A percentile compares a stretch with the other conserved stretches of the same genome.
Conservation (phyloP, 1,140 invertebrate species). For the Calliphora vicina region DNA sequence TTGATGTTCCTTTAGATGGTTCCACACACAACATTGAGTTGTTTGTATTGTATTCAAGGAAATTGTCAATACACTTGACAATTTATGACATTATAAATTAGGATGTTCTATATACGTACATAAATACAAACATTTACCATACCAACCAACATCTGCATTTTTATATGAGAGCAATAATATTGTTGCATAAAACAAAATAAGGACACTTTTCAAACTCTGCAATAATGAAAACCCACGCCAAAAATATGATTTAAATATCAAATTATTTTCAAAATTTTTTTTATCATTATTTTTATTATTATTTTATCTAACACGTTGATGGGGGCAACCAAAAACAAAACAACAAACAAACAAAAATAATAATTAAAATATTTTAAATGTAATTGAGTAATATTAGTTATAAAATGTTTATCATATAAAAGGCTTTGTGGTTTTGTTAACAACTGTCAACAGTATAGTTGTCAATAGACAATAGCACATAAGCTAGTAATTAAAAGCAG, state of each 20-base stretch:
- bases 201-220: too few relatives aligned
- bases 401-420: not conserved
- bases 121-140: not conserved
- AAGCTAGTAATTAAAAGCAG: not conserved
- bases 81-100: conserved; percentile 17
- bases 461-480: not conserved
- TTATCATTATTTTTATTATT: too few relatives aligned
- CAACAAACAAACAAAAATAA: too few relatives aligned
- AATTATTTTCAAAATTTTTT: too few relatives aligned
- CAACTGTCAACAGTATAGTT: not conserved
- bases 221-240: too few relatives aligned
- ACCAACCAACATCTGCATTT: not conserved
- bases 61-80: conserved; percentile 13
- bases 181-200: not conserved
- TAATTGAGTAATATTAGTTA: not conserved
- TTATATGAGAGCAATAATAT: not conserved
- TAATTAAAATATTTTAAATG: not conserved
- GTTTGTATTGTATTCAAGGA: not conserved
- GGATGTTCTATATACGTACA: not conserved
- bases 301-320: too few relatives aligned
- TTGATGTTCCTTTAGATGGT: too few relatives aligned
- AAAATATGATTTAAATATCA: too few relatives aligned
- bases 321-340: too few relatives aligned
- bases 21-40: too few relatives aligned
- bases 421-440: not conserved